Evolutionary conservation across 2,888 invertebrate genomes (phyloP), one percentile per base, ranked within the genome.

Genomic region (Ectemnius continuus): DNA sequence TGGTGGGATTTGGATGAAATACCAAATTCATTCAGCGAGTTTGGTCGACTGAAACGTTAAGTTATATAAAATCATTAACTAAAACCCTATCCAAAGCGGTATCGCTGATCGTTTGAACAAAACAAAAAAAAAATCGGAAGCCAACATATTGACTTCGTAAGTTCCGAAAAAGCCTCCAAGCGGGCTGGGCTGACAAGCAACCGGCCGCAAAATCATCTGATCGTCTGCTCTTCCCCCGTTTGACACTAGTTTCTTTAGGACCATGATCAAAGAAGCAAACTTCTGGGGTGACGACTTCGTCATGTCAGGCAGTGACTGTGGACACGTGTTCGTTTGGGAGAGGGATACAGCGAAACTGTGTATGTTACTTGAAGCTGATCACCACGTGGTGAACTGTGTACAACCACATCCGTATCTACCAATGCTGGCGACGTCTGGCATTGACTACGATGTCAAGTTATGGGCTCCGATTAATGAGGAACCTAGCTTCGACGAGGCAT

Each of bases 251-350:
- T 91, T 89, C 91, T 91, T 87, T 91, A 95, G 94, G 88, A 95
- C 95, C 64, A 95, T 95, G 96, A 96, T 97, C 75, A 97, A 97
- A 90, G 96, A 97, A 89, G 95, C 96, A 3, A 94, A 94, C 72
- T 97, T 97, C 91, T 97, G 96, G 96, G 97, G 97, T 61, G 93
- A 94, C 83, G 92, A 95, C 83, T 95, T 93, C 91, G 94, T 97
- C 14, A 94, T 97, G 94, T 96, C 96, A 23, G 97, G 97, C n/a
- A 96, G 96, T 14, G 97, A 97, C 91, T 97, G 97, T 90, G 97
- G 97, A 0, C 96, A 97, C 87, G 95, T 97, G 14, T 97, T 97
- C 86, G 92, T 96, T 47, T 97, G 97, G 97, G 93, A 96, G 67
- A 93, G 95, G 48, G 91, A 93, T 60, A 94, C 94, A 0, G 95